Percentiles rank a stretch among this genome's conserved stretches.
Conservation (phyloP, 1,140 invertebrate genomes). For the Triops cancriformis region DNA sequence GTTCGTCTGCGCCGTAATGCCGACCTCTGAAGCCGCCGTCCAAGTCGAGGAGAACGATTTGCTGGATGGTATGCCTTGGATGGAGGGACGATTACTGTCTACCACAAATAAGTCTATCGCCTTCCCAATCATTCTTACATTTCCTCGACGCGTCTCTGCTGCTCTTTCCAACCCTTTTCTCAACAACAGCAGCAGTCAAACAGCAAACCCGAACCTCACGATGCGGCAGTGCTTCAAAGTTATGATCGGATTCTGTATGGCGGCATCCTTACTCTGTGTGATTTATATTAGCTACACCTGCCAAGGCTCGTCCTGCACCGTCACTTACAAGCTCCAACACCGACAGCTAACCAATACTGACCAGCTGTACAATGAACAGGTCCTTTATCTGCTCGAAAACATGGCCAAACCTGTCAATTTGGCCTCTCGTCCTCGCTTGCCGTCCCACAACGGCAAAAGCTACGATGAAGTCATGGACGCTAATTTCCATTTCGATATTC, state of each 20-base stretch:
- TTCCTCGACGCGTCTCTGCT: neutral
- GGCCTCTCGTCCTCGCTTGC: slow-evolving; percentile 23
- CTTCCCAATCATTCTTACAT: neutral
- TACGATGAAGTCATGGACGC: slow-evolving; percentile 77
- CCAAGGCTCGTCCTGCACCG: neutral
- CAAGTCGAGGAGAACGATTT: slow-evolving; percentile 13
- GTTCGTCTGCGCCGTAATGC: neutral
- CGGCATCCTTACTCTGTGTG: neutral
- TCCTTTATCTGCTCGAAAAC: slow-evolving; percentile 8
- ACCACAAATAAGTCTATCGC: neutral
- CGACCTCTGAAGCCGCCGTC: slow-evolving; percentile 11
- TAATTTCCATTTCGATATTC: slow-evolving; percentile 78
- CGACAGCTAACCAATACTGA: neutral
- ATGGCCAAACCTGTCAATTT: neutral
- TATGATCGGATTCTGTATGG: slow-evolving; percentile 11
- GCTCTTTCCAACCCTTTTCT: neutral
- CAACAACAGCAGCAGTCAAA: neutral
- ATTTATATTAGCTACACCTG: slow-evolving; percentile 13
- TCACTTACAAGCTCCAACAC: neutral
- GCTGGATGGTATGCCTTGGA: slow-evolving; percentile 12
- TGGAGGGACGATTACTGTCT: neutral
- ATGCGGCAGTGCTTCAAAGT: neutral
- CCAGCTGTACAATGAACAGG: neutral
- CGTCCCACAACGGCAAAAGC: slow-evolving; percentile 45
- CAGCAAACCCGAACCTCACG: neutral